Evolutionary conservation across 2,888 invertebrate species (phyloP).

Genomic region (Aplocera efformata): DNA sequence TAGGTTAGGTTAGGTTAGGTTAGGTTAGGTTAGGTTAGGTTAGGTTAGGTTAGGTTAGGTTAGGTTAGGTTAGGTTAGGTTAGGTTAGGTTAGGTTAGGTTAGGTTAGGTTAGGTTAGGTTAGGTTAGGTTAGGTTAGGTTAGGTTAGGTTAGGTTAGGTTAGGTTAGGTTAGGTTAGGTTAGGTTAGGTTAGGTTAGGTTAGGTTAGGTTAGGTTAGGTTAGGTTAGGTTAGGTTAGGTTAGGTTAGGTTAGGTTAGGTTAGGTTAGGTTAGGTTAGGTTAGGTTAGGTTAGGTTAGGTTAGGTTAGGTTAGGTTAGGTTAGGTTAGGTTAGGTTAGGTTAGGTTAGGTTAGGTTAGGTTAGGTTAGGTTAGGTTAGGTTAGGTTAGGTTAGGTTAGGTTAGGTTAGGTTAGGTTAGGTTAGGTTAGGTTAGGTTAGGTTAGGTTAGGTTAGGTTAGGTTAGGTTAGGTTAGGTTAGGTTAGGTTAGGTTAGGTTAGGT

Average conservation of each 20-base stretch:
- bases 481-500: slow-evolving; percentile 19
- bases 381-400: slow-evolving; percentile 26
- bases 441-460: slow-evolving; percentile 24
- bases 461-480: slow-evolving; percentile 24
- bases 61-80: slow-evolving; percentile 20
- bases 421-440: slow-evolving; percentile 22
- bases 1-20: slow-evolving; percentile 24
- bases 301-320: slow-evolving; percentile 24
- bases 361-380: slow-evolving; percentile 20
- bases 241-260: slow-evolving; percentile 25
- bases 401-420: slow-evolving; percentile 27
- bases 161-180: slow-evolving; percentile 24
- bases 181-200: slow-evolving; percentile 19
- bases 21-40: slow-evolving; percentile 23
- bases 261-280: slow-evolving; percentile 24
- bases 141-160: slow-evolving; percentile 24
- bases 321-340: slow-evolving; percentile 23
- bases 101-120: slow-evolving; percentile 27
- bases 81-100: slow-evolving; percentile 26
- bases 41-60: slow-evolving; percentile 19
- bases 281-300: slow-evolving; percentile 24
- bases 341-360: slow-evolving; percentile 19
- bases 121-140: slow-evolving; percentile 22
- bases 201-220: slow-evolving; percentile 18
- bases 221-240: slow-evolving; percentile 25